Conservation (phyloP, 92 coral and sea anemone genomes). For the Parazoanthus swiftii region DNA sequence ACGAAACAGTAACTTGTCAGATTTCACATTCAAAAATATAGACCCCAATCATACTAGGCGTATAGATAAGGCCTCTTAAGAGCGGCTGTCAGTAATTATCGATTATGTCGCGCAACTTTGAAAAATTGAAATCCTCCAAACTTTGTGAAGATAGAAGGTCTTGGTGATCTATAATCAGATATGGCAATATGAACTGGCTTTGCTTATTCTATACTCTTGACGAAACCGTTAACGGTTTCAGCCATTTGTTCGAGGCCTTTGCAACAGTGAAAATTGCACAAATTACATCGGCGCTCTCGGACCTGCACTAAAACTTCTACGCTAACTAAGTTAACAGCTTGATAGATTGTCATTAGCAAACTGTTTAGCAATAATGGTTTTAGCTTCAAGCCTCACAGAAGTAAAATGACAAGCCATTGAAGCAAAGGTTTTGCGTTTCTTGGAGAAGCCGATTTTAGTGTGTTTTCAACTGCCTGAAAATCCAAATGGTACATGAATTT, state of each 20-base stretch:
- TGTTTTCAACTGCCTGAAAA: conserved; percentile 9
- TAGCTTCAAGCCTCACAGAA: conserved; percentile 1
- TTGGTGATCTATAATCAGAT: conserved; percentile 10
- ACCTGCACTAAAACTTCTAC: background rate
- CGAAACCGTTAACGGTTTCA: conserved; percentile 7
- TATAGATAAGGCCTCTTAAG: too few species aligned
- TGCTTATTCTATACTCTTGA: background rate
- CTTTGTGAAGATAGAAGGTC: background rate
- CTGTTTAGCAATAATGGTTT: conserved; percentile 11
- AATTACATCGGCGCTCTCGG: conserved; percentile 20
- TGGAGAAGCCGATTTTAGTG: conserved; percentile 3
- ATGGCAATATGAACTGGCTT: conserved; percentile 20
- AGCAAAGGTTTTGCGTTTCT: conserved; percentile 9
- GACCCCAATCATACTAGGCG: too few species aligned
- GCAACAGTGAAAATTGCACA: conserved; percentile 16
- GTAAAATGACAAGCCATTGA: background rate
- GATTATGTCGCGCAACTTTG: too few species aligned
- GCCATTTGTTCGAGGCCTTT: conserved; percentile 14
- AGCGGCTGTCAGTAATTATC: too few species aligned
- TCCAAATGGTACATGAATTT: conserved; percentile 19
- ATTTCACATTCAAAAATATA: too few species aligned
- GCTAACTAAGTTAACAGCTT: conserved; percentile 19
- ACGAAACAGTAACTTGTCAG: too few species aligned
- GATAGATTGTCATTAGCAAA: conserved; percentile 12
- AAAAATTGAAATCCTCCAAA: too few species aligned